Conservation (phyloP, 1,140 invertebrate species). For the Phymastichus coffea region DNA sequence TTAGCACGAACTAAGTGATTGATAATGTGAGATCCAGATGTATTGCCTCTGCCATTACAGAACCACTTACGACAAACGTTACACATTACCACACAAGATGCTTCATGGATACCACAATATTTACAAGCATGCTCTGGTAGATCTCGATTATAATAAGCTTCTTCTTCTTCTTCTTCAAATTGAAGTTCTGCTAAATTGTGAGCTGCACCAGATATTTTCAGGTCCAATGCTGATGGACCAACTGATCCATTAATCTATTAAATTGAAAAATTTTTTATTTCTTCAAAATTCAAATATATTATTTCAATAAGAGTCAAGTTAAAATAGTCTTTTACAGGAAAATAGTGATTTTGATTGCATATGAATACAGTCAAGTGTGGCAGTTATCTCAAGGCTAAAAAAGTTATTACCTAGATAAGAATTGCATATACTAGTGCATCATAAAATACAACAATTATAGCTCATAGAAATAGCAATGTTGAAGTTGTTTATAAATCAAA, state of each 20-base stretch:
- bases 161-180: conserved; percentile 90
- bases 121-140: conserved; percentile 93
- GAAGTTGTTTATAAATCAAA: too few species aligned
- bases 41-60: conserved; percentile 97
- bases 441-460: too few species aligned
- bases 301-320: conserved; percentile 1
- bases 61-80: conserved; percentile 99
- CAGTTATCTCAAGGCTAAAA: too few species aligned
- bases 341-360: too few species aligned
- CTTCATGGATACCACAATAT: conserved; percentile 99
- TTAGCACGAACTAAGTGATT: conserved; percentile 98
- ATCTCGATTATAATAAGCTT: conserved; percentile 86
- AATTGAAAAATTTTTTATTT: not conserved
- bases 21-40: conserved; percentile 97
- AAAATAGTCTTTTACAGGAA: too few species aligned
- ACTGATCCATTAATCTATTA: conserved; percentile 67
- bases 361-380: too few species aligned
- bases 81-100: conserved; percentile 96
- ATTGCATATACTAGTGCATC: too few species aligned
- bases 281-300: too few species aligned
- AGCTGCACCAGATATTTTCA: conserved; percentile 70
- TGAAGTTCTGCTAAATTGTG: conserved; percentile 79
- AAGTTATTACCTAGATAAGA: too few species aligned
- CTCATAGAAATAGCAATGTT: too few species aligned
- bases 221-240: conserved; percentile 54